phyloP scores from a whole-genome alignment of 1,140 invertebrate genomes.

The Drosophila jambulina region DNA sequence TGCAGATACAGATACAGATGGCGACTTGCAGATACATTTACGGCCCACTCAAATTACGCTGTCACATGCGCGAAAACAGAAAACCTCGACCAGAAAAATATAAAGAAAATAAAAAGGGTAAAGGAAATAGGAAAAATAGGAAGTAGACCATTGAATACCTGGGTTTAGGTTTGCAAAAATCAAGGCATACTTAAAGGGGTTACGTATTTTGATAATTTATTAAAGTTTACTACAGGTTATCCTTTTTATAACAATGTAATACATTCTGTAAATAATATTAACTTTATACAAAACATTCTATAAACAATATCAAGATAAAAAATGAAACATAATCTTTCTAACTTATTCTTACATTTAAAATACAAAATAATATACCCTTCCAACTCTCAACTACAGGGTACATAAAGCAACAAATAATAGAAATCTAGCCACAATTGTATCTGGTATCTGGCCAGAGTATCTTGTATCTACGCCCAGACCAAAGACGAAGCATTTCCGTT shows the following conservation, averaged over 20 bases:
- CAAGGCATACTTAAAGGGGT: not conserved
- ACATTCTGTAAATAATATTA: no score
- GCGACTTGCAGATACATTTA: constrained; percentile 62
- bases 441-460: constrained; percentile 28
- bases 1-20: constrained; percentile 41
- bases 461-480: constrained; percentile 56
- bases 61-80: constrained; percentile 53
- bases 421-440: constrained; percentile 56
- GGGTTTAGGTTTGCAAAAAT: not conserved
- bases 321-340: no score
- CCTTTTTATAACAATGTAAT: no score
- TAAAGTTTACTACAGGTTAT: no score
- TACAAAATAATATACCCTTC: not conserved
- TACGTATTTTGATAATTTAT: no score
- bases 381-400: not conserved
- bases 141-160: not conserved
- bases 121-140: not conserved
- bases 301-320: no score
- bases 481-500: constrained; percentile 72
- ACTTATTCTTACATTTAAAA: no score
- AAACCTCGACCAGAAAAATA: constrained; percentile 6
- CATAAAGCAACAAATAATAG: constrained; percentile 35
- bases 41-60: constrained; percentile 73
- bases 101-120: not conserved
- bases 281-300: no score